These are phyloP conservation scores for Axinella damicornis DNA, from an alignment of 37 sponge, comb jelly and placozoan species.

Conservation along the genomic window DNA sequence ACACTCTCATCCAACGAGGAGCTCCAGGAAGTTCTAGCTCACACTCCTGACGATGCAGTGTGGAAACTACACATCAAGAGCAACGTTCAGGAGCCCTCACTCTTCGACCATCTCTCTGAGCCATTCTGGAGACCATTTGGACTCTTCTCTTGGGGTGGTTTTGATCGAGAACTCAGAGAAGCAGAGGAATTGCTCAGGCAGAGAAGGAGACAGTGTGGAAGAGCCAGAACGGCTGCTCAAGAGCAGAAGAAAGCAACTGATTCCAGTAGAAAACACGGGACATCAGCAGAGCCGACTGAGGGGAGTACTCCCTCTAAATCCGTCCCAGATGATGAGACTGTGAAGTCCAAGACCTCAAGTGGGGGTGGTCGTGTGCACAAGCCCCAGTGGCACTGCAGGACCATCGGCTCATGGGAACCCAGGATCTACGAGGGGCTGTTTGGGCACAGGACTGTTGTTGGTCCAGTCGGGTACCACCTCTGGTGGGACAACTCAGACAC, in stretches of 20 bases:
- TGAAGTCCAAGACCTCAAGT: not conserved
- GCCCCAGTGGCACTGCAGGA: constrained; percentile 28
- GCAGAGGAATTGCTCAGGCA: not conserved
- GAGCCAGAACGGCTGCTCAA: not conserved
- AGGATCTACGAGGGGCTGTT: constrained; percentile 9
- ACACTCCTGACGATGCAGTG: constrained; percentile 1
- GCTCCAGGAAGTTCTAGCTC: constrained; percentile 11
- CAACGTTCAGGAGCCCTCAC: no score
- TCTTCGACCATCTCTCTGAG: not conserved
- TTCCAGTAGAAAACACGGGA: no score
- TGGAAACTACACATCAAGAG: constrained; percentile 21
- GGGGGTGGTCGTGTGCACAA: not conserved
- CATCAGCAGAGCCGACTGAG: no score
- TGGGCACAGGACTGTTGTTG: constrained; percentile 29
- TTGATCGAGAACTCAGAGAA: not conserved
- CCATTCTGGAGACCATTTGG: constrained; percentile 31
- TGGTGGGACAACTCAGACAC: constrained; percentile 42
- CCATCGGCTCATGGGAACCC: constrained; percentile 28
- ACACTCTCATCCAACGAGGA: constrained; percentile 39
- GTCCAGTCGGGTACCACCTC: constrained; percentile 43
- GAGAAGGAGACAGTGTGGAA: not conserved
- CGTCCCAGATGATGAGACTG: not conserved
- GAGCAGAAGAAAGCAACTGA: constrained; percentile 16
- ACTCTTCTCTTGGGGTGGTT: not conserved
- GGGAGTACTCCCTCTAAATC: not conserved